Base-by-base conservation (phyloP, 2,113 vertebrate species). In the Pongo pygmaeus region DNA sequence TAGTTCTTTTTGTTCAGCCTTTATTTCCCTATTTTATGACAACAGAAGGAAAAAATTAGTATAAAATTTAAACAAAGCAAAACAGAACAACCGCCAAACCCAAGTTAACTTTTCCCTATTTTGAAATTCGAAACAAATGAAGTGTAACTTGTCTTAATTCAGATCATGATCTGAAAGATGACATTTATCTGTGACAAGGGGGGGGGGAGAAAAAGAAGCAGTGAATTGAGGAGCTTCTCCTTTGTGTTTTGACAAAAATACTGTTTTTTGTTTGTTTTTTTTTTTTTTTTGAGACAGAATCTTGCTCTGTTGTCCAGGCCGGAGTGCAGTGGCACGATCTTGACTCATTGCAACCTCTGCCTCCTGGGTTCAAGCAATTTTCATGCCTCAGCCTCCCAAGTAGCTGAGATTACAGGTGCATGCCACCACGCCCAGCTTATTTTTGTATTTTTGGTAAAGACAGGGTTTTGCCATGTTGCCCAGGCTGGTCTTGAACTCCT, bases 31-130 rank as follows among this genome's bases (percentile, higher is more conserved):
- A 59, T 48, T 81, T 93, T 90, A 25, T 74, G 14, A 87, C 16
- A 6, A 27, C 70, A 57, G 30, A 64, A 90, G 75, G 38, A 91
- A 90, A 93, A 38, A 87, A 18, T 50, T 83, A 86, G 35, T 64
- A 88, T 79, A 90, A 92, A 89, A 78, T 86, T 43, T 64, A 87
- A 95, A 52, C n/a, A 91, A 81, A 85, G 43, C 17, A 91, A 89
- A 84, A 25, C 30, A 75, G 59, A 61, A 77, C 77, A 84, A 43
- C 3, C 72, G 18, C 32, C 64, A 94, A 91, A 77, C 40, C 43
- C 43, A 91, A 2, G 8, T 96, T 80, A 57, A 81, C 4, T 3
- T 81, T 93, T 95, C 52, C 67, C 30, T 2, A 6, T 22, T 38
- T 94, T 7, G 48, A 64, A 96, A 72, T 89, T n/a, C 52, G 32